These are phyloP conservation scores for Damaliscus lunatus DNA, from an alignment of 2,113 vertebrate species.

Conservation along the genomic window DNA sequence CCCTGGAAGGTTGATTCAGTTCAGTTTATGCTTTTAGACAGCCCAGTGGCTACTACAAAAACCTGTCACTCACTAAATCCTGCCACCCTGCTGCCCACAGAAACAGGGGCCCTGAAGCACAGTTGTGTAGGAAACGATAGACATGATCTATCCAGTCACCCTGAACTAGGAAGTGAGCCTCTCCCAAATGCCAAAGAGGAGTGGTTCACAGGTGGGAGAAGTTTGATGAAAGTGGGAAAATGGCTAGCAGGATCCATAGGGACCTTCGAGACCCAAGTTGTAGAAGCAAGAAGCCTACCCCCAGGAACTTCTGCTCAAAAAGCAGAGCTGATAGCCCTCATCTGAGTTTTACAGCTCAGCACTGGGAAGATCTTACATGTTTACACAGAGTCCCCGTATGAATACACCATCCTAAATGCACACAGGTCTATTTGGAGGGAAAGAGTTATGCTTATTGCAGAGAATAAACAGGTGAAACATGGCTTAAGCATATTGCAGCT, in stretches of 20 bases:
- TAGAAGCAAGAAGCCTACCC: not conserved
- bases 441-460: not conserved
- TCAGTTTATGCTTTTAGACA: not conserved
- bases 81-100: not conserved
- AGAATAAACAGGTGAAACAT: not conserved
- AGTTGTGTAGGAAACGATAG: not conserved
- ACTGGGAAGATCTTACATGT: not conserved
- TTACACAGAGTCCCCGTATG: not conserved
- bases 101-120: not conserved
- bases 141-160: not conserved
- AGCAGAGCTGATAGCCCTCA: not conserved
- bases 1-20: not conserved
- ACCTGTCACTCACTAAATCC: not conserved
- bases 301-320: not conserved
- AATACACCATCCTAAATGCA: not conserved
- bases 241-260: not conserved
- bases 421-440: not conserved
- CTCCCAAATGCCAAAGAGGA: not conserved
- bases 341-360: not conserved
- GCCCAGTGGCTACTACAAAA: not conserved
- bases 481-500: not conserved
- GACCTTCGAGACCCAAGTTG: not conserved
- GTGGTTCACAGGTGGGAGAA: not conserved
- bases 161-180: not conserved
- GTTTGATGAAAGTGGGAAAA: not conserved